Conservation (phyloP, 2,888 invertebrate genomes). For the Chymomyza fuscimana region DNA sequence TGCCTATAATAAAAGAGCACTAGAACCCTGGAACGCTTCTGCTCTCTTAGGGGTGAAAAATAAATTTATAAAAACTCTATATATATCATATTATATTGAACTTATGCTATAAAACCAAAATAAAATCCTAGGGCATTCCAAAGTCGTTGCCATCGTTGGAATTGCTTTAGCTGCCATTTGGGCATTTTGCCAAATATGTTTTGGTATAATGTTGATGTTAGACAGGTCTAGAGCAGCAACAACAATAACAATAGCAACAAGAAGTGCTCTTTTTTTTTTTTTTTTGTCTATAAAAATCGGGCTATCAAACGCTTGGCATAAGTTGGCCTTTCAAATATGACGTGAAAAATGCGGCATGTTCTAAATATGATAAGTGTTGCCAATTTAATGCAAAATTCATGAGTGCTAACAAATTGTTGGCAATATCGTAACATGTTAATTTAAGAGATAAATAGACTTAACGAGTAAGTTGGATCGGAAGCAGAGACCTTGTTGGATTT, state of each 20-base stretch:
- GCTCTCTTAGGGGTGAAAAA: too few species aligned
- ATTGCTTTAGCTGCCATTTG: background rate
- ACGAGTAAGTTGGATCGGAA: too few species aligned
- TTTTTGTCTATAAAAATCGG: background rate
- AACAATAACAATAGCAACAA: background rate
- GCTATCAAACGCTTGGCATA: background rate
- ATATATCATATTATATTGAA: too few species aligned
- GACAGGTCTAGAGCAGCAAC: background rate
- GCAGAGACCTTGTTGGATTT: too few species aligned
- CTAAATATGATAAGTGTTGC: background rate
- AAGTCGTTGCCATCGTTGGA: background rate
- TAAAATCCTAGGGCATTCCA: background rate
- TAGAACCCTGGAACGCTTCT: too few species aligned
- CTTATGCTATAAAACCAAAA: background rate
- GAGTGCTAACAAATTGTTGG: background rate
- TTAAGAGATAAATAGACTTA: background rate
- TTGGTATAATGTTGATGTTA: conserved; percentile 10
- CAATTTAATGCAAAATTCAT: background rate
- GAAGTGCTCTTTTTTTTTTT: background rate
- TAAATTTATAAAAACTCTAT: too few species aligned
- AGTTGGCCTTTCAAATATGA: background rate
- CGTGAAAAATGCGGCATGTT: background rate
- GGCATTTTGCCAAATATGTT: conserved; percentile 11
- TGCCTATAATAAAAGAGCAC: too few species aligned
- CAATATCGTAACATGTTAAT: background rate